Percentiles rank a stretch among this genome's conserved stretches.
phyloP scores from a whole-genome alignment of 2,113 vertebrate genomes.

The Cariama cristata region DNA sequence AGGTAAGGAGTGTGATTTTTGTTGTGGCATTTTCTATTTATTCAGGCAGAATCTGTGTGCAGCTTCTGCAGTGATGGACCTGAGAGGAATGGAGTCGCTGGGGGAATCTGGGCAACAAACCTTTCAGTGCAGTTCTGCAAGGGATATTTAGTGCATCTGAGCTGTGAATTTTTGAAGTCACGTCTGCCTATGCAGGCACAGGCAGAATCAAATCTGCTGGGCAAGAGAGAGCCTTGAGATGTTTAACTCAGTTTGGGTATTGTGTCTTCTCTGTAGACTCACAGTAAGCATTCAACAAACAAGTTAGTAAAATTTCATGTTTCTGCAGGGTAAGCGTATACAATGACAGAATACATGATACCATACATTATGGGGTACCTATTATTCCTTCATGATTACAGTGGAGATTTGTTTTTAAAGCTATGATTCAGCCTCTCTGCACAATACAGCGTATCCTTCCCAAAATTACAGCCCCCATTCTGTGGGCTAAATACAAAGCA shows the following conservation, averaged over 20 bases:
- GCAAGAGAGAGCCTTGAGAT: neutral
- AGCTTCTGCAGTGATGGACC: neutral
- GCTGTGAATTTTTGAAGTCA: neutral
- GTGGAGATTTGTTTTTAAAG: slow-evolving; percentile 49
- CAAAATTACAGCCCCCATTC: slow-evolving; percentile 35
- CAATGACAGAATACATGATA: slow-evolving; percentile 4
- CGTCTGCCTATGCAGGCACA: neutral
- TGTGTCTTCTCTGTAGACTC: neutral
- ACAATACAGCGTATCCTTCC: slow-evolving; percentile 33
- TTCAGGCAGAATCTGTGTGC: neutral
- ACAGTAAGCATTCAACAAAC: neutral
- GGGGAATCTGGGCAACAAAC: neutral
- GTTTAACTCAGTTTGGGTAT: neutral
- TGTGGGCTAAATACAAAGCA: slow-evolving; percentile 42
- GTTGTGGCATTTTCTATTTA: neutral
- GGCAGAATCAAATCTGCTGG: neutral
- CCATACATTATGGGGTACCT: neutral
- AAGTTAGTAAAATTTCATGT: neutral
- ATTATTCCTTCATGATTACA: slow-evolving; percentile 47
- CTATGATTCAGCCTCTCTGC: slow-evolving; percentile 38
- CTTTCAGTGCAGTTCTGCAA: neutral
- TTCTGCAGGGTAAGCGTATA: neutral
- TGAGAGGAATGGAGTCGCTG: neutral
- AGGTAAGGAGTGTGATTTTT: neutral
- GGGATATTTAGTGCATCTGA: neutral